These are phyloP conservation scores for Psittacula cyanocephala DNA, from an alignment of 2,113 vertebrate species.

Conservation along the genomic window DNA sequence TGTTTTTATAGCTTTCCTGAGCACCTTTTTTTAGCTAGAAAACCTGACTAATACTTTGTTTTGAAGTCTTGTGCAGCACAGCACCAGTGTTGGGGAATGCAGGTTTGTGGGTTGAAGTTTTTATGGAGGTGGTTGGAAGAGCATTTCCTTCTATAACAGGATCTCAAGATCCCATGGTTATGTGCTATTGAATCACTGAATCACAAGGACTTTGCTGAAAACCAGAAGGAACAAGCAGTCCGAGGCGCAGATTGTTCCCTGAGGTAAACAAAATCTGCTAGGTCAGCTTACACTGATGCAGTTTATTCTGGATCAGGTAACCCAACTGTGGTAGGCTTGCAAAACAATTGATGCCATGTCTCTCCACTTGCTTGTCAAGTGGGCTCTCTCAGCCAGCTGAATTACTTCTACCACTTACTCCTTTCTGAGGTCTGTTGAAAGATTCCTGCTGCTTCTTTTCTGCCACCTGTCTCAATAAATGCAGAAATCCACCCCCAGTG, in stretches of 20 bases:
- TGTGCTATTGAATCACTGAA: background rate
- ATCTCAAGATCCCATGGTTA: background rate
- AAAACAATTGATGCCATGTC: background rate
- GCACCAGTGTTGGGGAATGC: background rate
- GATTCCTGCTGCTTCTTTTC: background rate
- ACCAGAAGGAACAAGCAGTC: background rate
- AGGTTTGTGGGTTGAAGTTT: background rate
- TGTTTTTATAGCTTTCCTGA: background rate
- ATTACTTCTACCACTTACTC: background rate
- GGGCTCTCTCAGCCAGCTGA: background rate
- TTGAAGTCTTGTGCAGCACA: background rate
- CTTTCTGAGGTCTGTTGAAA: background rate
- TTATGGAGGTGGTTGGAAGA: background rate
- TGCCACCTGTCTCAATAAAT: background rate
- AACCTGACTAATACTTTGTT: background rate
- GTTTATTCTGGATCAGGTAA: slow-evolving; percentile 16
- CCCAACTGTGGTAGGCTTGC: background rate
- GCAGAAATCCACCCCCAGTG: background rate
- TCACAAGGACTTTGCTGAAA: background rate
- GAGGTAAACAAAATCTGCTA: background rate
- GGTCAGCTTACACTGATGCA: background rate
- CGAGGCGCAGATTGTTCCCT: background rate
- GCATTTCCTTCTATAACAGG: background rate
- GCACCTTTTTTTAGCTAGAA: background rate
- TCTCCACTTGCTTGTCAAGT: background rate